phyloP scores from a whole-genome alignment of 1,140 invertebrate genomes.

The Thaumetopoea pityocampa region DNA sequence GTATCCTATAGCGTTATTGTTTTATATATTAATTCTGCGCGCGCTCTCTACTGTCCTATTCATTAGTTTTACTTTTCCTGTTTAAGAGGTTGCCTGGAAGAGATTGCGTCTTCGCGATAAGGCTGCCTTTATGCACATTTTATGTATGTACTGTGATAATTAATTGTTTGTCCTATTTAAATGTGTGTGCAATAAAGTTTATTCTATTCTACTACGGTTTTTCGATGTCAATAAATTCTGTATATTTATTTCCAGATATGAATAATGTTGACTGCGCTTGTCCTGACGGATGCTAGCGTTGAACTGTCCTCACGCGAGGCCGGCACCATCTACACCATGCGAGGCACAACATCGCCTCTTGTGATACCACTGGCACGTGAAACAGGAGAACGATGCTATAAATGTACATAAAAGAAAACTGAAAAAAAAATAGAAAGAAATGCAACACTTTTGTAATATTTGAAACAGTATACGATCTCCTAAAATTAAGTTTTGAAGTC shows the following conservation, averaged over 20 bases:
- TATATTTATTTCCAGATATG: constrained; percentile 49
- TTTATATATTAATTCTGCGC: too few species aligned
- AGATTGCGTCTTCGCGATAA: too few species aligned
- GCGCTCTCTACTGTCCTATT: too few species aligned
- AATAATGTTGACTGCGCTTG: constrained; percentile 46
- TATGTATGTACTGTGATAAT: too few species aligned
- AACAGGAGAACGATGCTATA: constrained; percentile 67
- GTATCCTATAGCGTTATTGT: too few species aligned
- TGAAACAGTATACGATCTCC: constrained; percentile 76
- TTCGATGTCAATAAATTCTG: constrained; percentile 10
- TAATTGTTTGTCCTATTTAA: too few species aligned
- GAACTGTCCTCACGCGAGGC: too few species aligned
- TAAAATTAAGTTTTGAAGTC: constrained; percentile 74
- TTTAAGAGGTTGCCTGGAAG: too few species aligned
- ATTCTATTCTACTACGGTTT: too few species aligned
- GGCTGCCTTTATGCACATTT: too few species aligned
- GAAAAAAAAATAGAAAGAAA: constrained; percentile 27
- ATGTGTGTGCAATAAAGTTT: not conserved
- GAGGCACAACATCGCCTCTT: constrained; percentile 13
- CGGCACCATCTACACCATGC: constrained; percentile 21
- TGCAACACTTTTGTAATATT: constrained; percentile 72
- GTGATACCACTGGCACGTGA: constrained; percentile 29
- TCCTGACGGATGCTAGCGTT: constrained; percentile 20
- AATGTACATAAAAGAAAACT: constrained; percentile 51
- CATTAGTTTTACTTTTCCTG: too few species aligned